Evolutionary conservation across 23 tunicate species (phyloP), one percentile per base, ranked within the genome.

Genomic region (Styela plicata): DNA sequence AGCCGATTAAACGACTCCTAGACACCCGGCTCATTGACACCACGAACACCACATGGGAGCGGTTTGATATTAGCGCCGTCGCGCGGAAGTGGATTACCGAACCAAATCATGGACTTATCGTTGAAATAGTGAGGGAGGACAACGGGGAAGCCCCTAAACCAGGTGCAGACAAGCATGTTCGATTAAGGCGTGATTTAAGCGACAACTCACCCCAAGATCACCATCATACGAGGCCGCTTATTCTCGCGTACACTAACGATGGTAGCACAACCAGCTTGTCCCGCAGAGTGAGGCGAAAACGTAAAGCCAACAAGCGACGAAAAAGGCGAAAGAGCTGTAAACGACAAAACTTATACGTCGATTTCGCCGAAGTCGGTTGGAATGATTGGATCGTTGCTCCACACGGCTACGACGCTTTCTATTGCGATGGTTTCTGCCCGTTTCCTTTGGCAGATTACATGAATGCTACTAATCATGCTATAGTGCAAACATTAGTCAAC

Each of bases 381-480:
- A 74, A 70, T 31, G 81, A 83, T 33, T 95, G 99, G 98, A 93
- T 93, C 24, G 90, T 93, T 0, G 98, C 98, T 35, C 98, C 98
- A 1, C 98, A 88, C 52, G 98, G 98, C 53, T 93, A 93, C 87
- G 81, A 93, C 57, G 98, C 98, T 3, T 84, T 70, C 44, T 93
- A 80, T 68, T 93, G 98, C 69, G 71, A 88, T 22, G 98, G 98
- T 62, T 63, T 63, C 33, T 93, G 98, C 36, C 65, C 52, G 27
- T 93, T 88, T 63, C 99, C 99, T 18, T 84, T 96, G 3, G 84
- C 92, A 33, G 87, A 70, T 23, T 84, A 90, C 77, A 44, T 88
- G 82, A 93, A 93, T 76, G 92, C 98, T 2, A 93, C 98, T 1
- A 93, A 93, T 65, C 98, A 93, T 78, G 98, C 98, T 0, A 86